These are phyloP conservation scores for Athalia rosae DNA, from an alignment of 2,888 invertebrate genomes.

Conservation along the genomic window DNA sequence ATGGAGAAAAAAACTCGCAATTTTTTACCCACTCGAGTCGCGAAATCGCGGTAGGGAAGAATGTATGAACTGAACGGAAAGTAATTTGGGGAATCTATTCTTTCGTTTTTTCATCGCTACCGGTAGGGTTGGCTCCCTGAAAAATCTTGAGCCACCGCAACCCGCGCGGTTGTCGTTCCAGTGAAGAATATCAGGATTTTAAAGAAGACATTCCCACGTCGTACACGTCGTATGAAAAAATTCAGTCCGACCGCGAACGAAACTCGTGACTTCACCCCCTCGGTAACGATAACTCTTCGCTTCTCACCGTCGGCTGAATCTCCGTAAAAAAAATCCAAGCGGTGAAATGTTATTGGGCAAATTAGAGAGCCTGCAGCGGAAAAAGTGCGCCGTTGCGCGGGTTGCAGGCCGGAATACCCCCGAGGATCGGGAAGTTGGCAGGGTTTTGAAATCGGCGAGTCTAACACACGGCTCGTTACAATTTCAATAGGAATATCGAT, in stretches of 20 bases:
- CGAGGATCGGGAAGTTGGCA: neutral
- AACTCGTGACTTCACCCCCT: neutral
- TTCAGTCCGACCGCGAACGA: neutral
- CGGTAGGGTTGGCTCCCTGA: too few species aligned
- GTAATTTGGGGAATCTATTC: conserved; percentile 1
- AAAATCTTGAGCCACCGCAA: too few species aligned
- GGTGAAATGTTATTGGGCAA: too few species aligned
- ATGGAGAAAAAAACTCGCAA: too few species aligned
- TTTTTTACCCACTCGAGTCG: too few species aligned
- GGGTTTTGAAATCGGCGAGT: neutral
- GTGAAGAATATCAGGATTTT: neutral
- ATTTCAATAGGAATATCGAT: conserved; percentile 34
- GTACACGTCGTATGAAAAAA: neutral
- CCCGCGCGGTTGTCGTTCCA: too few species aligned
- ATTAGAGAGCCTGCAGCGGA: too few species aligned
- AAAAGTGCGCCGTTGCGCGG: too few species aligned
- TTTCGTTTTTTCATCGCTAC: neutral
- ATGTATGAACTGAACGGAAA: neutral
- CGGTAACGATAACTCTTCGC: neutral
- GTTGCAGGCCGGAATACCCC: neutral
- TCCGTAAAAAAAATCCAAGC: too few species aligned
- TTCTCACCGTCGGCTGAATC: too few species aligned
- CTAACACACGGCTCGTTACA: conserved; percentile 6
- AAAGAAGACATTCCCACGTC: neutral
- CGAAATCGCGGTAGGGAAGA: too few species aligned